Evolutionary conservation across 2,797 vertebrate genomes (phyloP).

Genomic region (Cichlasoma orientale): DNA sequence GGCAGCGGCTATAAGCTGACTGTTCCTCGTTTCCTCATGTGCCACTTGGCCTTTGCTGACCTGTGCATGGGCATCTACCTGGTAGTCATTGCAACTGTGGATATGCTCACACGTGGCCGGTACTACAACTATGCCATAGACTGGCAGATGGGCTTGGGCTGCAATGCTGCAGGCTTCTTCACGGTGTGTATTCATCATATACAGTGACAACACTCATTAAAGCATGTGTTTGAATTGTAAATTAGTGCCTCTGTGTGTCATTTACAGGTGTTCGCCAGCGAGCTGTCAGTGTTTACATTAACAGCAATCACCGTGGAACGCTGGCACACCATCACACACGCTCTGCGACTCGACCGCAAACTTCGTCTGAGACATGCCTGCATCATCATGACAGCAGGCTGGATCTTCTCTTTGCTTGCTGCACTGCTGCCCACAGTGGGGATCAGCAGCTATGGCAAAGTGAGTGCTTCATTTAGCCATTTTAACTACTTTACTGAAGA

Average conservation of each 20-base stretch:
- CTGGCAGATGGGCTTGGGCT: slow-evolving; percentile 93
- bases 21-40: slow-evolving; percentile 96
- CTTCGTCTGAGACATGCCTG: slow-evolving; percentile 88
- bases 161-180: slow-evolving; percentile 90
- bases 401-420: slow-evolving; percentile 86
- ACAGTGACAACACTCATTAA: background rate
- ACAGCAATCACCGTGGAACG: slow-evolving; percentile 94
- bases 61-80: slow-evolving; percentile 96
- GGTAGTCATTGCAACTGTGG: slow-evolving; percentile 89
- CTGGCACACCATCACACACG: slow-evolving; percentile 97
- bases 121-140: slow-evolving; percentile 95
- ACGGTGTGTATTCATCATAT: slow-evolving; percentile 72
- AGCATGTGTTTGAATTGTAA: background rate
- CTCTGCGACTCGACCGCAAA: slow-evolving; percentile 90
- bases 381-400: slow-evolving; percentile 86
- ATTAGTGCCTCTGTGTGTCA: background rate
- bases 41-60: slow-evolving; percentile 95
- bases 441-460: slow-evolving; percentile 96
- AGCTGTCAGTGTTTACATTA: slow-evolving; percentile 93
- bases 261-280: slow-evolving; percentile 90
- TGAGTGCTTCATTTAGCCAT: slow-evolving; percentile 17
- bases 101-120: slow-evolving; percentile 86
- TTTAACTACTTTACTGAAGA: background rate
- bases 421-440: slow-evolving; percentile 90
- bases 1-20: slow-evolving; percentile 91